phyloP scores from a whole-genome alignment of 2,888 invertebrate genomes.

The Dorcus parallelipipedus region DNA sequence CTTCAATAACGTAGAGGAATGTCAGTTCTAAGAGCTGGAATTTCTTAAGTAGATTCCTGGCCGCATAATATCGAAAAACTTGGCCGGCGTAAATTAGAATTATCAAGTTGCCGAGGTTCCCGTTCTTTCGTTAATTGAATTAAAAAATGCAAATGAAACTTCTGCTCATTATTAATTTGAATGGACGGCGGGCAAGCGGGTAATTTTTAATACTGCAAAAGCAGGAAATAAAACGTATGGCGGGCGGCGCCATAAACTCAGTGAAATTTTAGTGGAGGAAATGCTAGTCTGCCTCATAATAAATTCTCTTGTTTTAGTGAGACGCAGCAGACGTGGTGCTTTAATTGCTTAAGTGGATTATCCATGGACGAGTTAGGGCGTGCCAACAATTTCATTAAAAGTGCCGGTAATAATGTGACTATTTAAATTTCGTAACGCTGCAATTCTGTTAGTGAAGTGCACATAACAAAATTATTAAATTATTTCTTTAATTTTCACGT shows the following conservation, averaged over 20 bases:
- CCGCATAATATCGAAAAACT: conserved; percentile 15
- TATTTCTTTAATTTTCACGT: neutral
- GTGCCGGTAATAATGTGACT: conserved; percentile 30
- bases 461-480: conserved; percentile 1
- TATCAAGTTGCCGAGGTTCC: conserved; percentile 15
- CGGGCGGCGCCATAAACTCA: conserved; percentile 6
- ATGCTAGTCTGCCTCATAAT: conserved; percentile 16
- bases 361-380: conserved; percentile 27
- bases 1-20: conserved; percentile 15
- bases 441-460: conserved; percentile 2
- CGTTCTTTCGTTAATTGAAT: conserved; percentile 30
- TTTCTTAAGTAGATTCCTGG: conserved; percentile 17
- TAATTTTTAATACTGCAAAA: neutral
- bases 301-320: conserved; percentile 32
- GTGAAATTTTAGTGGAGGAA: neutral
- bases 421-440: conserved; percentile 27
- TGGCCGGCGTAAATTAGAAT: conserved; percentile 8
- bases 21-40: conserved; percentile 9
- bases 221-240: conserved; percentile 15
- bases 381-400: conserved; percentile 30
- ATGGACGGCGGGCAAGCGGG: neutral
- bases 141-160: conserved; percentile 17
- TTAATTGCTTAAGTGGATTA: conserved; percentile 32
- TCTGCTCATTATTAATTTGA: neutral
- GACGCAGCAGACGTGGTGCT: conserved; percentile 24